Conservation (phyloP, 2,888 invertebrate species). For the Scaptodrosophila latifasciaeformis region DNA sequence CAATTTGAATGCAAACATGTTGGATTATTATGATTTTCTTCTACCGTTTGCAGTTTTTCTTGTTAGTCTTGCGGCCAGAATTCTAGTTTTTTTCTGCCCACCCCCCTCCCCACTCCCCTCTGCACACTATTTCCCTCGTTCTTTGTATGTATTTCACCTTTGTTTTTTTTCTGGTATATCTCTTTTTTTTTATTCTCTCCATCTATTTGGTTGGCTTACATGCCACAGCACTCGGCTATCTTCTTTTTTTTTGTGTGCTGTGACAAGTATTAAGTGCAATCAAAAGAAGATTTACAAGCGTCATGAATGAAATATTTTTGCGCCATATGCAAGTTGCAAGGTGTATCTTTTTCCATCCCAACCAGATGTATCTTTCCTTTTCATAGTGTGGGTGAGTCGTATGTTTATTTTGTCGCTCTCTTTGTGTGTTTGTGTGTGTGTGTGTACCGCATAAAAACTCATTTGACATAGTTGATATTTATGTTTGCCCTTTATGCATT, state of each 20-base stretch:
- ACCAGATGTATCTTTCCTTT: no score
- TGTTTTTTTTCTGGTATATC: neutral
- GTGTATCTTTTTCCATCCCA: slow-evolving; percentile 20
- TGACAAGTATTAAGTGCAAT: slow-evolving; percentile 67
- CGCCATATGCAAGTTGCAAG: slow-evolving; percentile 51
- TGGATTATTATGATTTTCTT: slow-evolving; percentile 62
- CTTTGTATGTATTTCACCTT: neutral
- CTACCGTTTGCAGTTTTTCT: slow-evolving; percentile 47
- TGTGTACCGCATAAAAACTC: slow-evolving; percentile 51
- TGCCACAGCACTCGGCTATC: neutral
- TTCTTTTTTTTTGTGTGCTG: slow-evolving; percentile 32
- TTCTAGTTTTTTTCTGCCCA: neutral
- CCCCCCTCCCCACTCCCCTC: neutral
- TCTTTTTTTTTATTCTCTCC: slow-evolving; percentile 15
- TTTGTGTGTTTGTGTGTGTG: slow-evolving; percentile 8
- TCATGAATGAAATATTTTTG: slow-evolving; percentile 67
- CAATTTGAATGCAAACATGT: slow-evolving; percentile 65
- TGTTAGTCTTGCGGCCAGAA: slow-evolving; percentile 31
- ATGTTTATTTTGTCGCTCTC: slow-evolving; percentile 2
- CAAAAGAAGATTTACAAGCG: slow-evolving; percentile 68
- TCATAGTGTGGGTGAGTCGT: neutral
- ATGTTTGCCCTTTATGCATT: no score
- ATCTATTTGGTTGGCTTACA: slow-evolving; percentile 10
- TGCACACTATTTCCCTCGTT: no score
- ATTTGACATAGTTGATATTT: slow-evolving; percentile 54